Evolutionary conservation across 2,888 invertebrate genomes (phyloP), one percentile per base, ranked within the genome.

Genomic region (Agonum fuliginosum): DNA sequence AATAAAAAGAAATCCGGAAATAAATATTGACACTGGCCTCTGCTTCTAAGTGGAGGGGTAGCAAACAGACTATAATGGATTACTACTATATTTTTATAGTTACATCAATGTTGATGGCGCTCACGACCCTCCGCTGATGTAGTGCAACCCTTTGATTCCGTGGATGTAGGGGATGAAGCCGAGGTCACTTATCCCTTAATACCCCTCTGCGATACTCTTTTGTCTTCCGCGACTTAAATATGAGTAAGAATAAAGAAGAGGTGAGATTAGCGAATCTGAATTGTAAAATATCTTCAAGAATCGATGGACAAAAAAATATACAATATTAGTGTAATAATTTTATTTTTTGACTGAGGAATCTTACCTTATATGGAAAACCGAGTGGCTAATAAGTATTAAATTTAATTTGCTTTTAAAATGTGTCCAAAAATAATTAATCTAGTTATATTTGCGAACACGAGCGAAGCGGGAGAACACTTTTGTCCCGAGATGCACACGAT

Each of bases 41-140:
- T 12, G 34, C 34, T 41, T 67, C 19, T 67, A 41, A 67, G 20
- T n/a, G n/a, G 10, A 54, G 54, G 65, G 65, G 37, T 22, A 65
- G 30, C 10, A 2, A 12, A 14, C 8, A 3, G 37, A 58, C 8
- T n/a, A 30, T 67, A 67, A 67, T 67, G 67, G 67, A 67, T 67
- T 67, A 67, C 67, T 41, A 20, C 67, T 67, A 67, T 54, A 54
- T 67, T 67, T 67, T 67, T 67, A 67, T 67, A 67, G 41, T 67
- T 37, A 41, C 67, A 67, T 67, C 37, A 67, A 37, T 37, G 37
- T 20, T 22, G 37, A 19, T 67, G 67, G 20, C 4, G 27, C 54
- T 10, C 8, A n/a, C 37, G 41, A 67, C 37, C 37, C 67, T 41
- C 41, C 1, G n/a, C 20, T 19, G 3, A 17, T 30, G 10, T 62